These are phyloP conservation scores for Silurus lanzhouensis DNA, from an alignment of 2,797 vertebrate species.

Conservation along the genomic window DNA sequence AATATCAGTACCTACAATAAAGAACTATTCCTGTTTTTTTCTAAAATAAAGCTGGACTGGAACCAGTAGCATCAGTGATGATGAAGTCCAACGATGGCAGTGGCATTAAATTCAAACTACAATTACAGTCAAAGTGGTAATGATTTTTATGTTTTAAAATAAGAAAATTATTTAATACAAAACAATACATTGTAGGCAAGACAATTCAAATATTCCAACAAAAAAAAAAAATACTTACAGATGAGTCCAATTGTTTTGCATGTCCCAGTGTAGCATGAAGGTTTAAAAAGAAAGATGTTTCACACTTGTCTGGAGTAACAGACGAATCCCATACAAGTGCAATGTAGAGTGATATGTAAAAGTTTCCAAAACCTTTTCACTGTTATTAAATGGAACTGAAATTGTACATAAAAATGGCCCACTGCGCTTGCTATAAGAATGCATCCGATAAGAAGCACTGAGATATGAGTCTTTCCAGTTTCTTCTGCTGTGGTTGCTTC, in stretches of 20 bases:
- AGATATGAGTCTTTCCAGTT: background rate
- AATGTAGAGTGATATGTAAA: background rate
- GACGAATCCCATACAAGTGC: background rate
- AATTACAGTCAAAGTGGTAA: background rate
- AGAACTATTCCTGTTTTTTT: background rate
- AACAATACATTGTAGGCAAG: background rate
- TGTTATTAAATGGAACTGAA: background rate
- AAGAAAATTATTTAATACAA: background rate
- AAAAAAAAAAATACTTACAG: background rate
- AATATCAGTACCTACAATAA: background rate
- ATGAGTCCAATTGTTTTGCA: background rate
- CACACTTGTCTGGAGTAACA: background rate
- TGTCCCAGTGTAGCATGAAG: background rate
- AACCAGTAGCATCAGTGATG: background rate
- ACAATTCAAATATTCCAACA: background rate
- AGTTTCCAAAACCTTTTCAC: background rate
- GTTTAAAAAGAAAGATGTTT: background rate
- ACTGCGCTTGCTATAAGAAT: background rate
- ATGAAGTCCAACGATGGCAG: background rate
- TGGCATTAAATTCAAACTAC: background rate
- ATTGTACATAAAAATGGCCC: background rate
- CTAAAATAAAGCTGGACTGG: background rate
- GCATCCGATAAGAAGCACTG: background rate
- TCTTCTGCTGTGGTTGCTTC: background rate
- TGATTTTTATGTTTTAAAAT: background rate